These are phyloP conservation scores for Myrmecobius fasciatus DNA, from an alignment of 2,113 vertebrate genomes.

Conservation along the genomic window DNA sequence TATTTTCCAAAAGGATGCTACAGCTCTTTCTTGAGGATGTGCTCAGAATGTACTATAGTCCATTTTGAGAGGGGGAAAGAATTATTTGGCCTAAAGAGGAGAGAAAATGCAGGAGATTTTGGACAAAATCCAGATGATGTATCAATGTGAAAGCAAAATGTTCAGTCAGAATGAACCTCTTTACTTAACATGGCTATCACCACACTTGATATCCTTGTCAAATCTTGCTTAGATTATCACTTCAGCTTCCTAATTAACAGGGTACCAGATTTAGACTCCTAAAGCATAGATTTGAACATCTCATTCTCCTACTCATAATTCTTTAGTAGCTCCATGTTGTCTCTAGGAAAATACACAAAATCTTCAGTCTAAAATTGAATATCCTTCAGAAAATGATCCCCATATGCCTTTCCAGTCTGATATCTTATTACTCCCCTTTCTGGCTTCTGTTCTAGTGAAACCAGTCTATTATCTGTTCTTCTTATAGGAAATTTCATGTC, in stretches of 20 bases:
- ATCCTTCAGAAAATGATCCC: background rate
- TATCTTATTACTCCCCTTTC: background rate
- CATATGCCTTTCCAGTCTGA: background rate
- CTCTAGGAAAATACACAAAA: background rate
- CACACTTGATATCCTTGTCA: background rate
- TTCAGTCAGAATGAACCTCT: background rate
- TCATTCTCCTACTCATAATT: background rate
- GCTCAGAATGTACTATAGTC: background rate
- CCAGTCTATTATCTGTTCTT: background rate
- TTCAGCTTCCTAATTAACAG: background rate
- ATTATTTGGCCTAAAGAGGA: slow-evolving; percentile 36
- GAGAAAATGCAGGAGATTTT: slow-evolving; percentile 56
- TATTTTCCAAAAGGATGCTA: background rate
- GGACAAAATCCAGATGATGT: slow-evolving; percentile 65
- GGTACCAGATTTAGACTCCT: too few species aligned
- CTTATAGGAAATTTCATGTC: background rate
- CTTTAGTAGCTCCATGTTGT: background rate
- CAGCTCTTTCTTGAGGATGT: background rate
- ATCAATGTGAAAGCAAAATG: slow-evolving; percentile 46
- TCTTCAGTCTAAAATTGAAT: background rate
- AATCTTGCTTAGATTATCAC: background rate
- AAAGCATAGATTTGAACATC: background rate
- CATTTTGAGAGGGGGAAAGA: slow-evolving; percentile 44
- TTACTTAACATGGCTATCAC: background rate
- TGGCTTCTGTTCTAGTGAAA: background rate